phyloP scores from a whole-genome alignment of 2,113 vertebrate genomes.

The Regulus satrapa region DNA sequence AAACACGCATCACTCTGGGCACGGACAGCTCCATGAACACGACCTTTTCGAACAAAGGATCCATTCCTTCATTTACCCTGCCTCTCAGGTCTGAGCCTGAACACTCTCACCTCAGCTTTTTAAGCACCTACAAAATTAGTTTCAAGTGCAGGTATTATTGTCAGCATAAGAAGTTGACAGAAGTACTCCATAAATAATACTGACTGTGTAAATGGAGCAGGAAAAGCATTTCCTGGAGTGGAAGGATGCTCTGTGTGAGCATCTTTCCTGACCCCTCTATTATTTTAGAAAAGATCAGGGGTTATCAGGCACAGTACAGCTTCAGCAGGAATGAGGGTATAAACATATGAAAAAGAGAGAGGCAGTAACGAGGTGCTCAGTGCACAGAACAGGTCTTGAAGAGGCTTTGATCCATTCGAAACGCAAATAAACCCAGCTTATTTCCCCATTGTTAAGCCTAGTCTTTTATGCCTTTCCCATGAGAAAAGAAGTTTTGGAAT shows the following conservation, averaged over 20 bases:
- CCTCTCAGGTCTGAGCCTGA: background rate
- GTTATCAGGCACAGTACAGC: background rate
- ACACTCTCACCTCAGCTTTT: background rate
- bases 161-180: background rate
- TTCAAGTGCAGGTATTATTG: background rate
- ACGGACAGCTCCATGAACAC: accelerated
- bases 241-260: background rate
- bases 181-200: background rate
- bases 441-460: background rate
- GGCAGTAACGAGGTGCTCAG: background rate
- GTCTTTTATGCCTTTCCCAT: background rate
- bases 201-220: background rate
- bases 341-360: background rate
- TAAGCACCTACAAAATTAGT: background rate
- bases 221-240: background rate
- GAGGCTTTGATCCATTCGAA: background rate
- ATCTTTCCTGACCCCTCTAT: background rate
- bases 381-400: background rate
- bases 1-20: accelerated
- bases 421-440: background rate
- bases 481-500: background rate
- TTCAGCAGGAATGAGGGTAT: background rate
- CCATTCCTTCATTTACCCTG: background rate
- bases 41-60: background rate
- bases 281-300: background rate